Percentiles rank a stretch among this genome's conserved stretches.
Conservation (phyloP, 2,113 vertebrate species). For the Pelvicachromis taeniatus region DNA sequence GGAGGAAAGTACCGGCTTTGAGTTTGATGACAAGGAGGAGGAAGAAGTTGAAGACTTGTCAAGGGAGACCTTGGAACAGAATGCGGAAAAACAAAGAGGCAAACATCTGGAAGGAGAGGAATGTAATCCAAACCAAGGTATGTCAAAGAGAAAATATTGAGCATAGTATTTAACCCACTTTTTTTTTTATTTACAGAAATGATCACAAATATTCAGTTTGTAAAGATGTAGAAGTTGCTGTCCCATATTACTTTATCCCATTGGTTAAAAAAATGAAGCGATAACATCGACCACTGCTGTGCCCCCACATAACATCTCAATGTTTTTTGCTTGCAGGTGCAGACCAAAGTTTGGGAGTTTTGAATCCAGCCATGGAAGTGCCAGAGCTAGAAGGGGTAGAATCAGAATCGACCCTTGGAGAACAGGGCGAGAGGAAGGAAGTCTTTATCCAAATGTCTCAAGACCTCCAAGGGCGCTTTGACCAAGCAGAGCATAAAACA, state of each 20-base stretch:
- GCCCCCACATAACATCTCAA: background rate
- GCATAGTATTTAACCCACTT: background rate
- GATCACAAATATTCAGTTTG: background rate
- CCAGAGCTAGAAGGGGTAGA: conserved; percentile 13
- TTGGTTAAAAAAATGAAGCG: background rate
- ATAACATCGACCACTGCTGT: no score
- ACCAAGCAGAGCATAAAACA: background rate
- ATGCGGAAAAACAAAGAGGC: background rate
- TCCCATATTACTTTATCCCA: background rate
- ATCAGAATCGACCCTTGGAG: background rate
- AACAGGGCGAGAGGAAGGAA: conserved; percentile 21
- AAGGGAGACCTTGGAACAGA: background rate
- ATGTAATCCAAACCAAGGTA: conserved; percentile 6
- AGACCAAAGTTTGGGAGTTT: conserved; percentile 3
- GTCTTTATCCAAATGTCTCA: conserved; percentile 1
- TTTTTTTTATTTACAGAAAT: background rate
- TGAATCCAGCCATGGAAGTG: conserved; percentile 8
- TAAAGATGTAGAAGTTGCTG: background rate
- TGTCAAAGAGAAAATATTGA: background rate
- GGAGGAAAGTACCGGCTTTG: conserved; percentile 41
- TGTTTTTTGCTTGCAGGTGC: background rate
- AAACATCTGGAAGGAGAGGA: background rate
- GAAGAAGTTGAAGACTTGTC: conserved; percentile 17
- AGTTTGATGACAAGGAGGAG: conserved; percentile 67
- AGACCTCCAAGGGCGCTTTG: conserved; percentile 9